phyloP scores from a whole-genome alignment of 1,140 invertebrate species.

The Papilio dardanus region DNA sequence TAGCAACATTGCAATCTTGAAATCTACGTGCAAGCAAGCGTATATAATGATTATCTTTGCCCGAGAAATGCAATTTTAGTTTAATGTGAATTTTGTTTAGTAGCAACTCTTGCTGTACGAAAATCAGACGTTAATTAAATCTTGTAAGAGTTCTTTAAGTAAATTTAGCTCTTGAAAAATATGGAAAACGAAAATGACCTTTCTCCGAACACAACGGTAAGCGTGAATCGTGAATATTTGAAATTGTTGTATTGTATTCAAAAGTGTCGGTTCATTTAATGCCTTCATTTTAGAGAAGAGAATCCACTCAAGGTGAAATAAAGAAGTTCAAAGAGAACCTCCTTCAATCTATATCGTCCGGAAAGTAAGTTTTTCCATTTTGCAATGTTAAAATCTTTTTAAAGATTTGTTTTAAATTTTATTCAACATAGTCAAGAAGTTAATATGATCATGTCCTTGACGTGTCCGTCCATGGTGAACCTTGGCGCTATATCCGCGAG shows the following conservation, averaged over 20 bases:
- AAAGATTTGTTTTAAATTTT: background rate
- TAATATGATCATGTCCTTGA: no score
- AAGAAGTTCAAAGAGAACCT: slow-evolving; percentile 1
- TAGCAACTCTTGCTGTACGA: slow-evolving; percentile 54
- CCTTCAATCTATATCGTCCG: background rate
- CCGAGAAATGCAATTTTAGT: slow-evolving; percentile 67
- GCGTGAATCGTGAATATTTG: slow-evolving; percentile 10
- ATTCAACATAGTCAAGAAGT: background rate
- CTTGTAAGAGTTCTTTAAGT: slow-evolving; percentile 37
- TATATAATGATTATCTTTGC: slow-evolving; percentile 73
- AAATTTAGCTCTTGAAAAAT: slow-evolving; percentile 34
- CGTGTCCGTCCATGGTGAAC: no score
- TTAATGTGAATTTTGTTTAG: slow-evolving; percentile 63
- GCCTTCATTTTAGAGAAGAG: slow-evolving; percentile 40
- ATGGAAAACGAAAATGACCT: slow-evolving; percentile 46
- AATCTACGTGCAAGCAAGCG: slow-evolving; percentile 69
- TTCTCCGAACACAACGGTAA: background rate
- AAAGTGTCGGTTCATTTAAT: background rate
- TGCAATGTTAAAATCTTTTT: background rate
- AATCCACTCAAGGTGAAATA: slow-evolving; percentile 44
- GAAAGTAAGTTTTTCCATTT: background rate
- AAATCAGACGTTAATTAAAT: slow-evolving; percentile 59
- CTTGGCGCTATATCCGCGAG: no score
- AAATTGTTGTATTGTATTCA: slow-evolving; percentile 5
- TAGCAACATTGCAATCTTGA: slow-evolving; percentile 71